These are phyloP conservation scores for Pachymerium ferrugineum DNA, from an alignment of 2,888 invertebrate genomes.

Conservation along the genomic window DNA sequence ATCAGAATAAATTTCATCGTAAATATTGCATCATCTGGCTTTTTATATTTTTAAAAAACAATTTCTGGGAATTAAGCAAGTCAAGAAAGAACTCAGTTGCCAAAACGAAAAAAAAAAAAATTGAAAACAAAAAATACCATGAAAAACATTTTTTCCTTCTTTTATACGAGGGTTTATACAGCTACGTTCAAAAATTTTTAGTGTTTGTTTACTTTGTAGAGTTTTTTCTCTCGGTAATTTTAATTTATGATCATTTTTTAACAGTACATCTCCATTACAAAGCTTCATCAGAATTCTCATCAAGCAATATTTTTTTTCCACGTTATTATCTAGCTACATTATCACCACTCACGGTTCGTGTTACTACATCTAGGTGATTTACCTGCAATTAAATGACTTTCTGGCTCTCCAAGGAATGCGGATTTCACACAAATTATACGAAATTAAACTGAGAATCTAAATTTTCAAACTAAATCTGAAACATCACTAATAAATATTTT, in stretches of 20 bases:
- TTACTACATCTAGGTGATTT: conserved; percentile 18
- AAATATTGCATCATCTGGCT: too few species aligned
- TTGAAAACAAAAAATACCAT: neutral
- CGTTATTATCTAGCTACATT: conserved; percentile 5
- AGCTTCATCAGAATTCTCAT: conserved; percentile 1
- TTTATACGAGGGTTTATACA: too few species aligned
- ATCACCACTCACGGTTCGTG: conserved; percentile 16
- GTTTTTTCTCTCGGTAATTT: neutral
- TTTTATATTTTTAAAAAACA: too few species aligned
- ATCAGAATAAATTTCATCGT: too few species aligned
- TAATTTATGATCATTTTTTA: neutral
- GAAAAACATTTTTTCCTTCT: too few species aligned
- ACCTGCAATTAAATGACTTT: conserved; percentile 18
- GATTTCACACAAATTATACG: neutral
- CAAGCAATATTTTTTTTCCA: neutral
- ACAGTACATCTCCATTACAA: conserved; percentile 21
- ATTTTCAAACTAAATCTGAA: too few species aligned
- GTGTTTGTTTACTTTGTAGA: neutral
- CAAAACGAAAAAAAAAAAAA: too few species aligned
- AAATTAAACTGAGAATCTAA: too few species aligned
- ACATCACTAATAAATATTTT: too few species aligned
- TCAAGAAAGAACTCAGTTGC: too few species aligned
- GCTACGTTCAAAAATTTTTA: neutral
- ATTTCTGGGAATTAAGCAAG: too few species aligned
- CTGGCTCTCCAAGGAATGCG: neutral